Percentiles rank a stretch among this genome's conserved stretches.
These are phyloP conservation scores for Aphelinus certus DNA, from an alignment of 1,140 invertebrate species.

Conservation along the genomic window DNA sequence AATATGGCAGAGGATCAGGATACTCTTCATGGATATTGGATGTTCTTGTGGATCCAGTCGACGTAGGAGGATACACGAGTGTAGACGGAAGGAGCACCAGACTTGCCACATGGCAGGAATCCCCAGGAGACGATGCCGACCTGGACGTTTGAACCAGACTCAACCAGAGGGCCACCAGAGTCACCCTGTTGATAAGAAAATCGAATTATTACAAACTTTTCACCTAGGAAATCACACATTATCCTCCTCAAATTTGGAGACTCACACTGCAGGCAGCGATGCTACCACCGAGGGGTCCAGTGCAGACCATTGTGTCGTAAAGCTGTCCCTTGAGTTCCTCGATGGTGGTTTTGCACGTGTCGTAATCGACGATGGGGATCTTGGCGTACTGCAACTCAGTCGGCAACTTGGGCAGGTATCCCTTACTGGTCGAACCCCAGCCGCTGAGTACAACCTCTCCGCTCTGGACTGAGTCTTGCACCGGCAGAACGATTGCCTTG, in stretches of 20 bases:
- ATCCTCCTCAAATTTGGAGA: background rate
- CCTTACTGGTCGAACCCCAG: conserved; percentile 62
- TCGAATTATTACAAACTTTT: background rate
- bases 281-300: conserved; percentile 68
- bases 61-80: conserved; percentile 56
- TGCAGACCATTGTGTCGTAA: conserved; percentile 69
- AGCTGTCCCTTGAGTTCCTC: conserved; percentile 45
- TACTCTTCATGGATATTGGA: background rate
- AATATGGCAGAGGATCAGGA: too few relatives aligned
- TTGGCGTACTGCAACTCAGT: conserved; percentile 48
- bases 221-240: too few relatives aligned
- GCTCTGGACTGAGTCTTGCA: conserved; percentile 35
- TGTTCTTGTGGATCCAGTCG: conserved; percentile 51
- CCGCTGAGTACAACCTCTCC: conserved; percentile 57
- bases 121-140: conserved; percentile 65
- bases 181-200: conserved; percentile 64
- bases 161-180: conserved; percentile 74
- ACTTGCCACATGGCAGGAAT: conserved; percentile 57
- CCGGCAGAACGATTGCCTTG: conserved; percentile 64
- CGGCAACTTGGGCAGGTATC: conserved; percentile 30
- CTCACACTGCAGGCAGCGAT: conserved; percentile 69
- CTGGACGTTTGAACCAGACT: conserved; percentile 42
- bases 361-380: conserved; percentile 48
- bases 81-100: conserved; percentile 54
- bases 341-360: conserved; percentile 41